Evolutionary conservation across 2,113 vertebrate genomes (phyloP), one percentile per base, ranked within the genome.

Genomic region (Empidonax alnorum): DNA sequence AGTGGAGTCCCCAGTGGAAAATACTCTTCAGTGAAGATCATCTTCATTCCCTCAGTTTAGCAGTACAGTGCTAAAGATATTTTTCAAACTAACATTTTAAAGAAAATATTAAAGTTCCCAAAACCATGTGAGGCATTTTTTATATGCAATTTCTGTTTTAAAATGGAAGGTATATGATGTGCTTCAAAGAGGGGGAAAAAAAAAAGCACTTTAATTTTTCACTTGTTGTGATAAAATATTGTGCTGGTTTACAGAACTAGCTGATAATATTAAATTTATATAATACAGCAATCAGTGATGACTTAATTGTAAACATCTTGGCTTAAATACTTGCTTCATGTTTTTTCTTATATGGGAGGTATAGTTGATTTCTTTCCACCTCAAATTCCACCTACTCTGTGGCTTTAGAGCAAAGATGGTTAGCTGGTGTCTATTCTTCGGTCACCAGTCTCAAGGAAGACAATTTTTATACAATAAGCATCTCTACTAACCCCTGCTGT

Each of bases 1-100:
- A 79, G 81, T 98, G 96, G 97, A 98, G 97, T 98, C 96, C 98
- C 98, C 95, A 97, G 96, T 94, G 90, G 97, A 97, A 98, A 98
- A 97, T 93, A 95, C 88, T 98, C 95, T 96, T 97, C 94, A 81
- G 78, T 89, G 84, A 93, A 94, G 56, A 96, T 95, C 91, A 87
- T 97, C 87, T 92, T 89, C 58, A 68, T 95, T 93, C 42, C 31
- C 65, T 92, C n/a, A 28, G 72, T 96, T 94, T 94, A 97, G 37
- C 50, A 58, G 86, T 95, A 96, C 83, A 91, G 95, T 90, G 84
- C 47, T 87, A 16, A 81, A 90, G 52, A 90, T 80, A 86, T 46
- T 97, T 97, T 97, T 91, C 87, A 95, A 96, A 90, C 31, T 10
- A 69, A 49, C 23, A 52, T 91, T 78, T 95, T 77, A 94, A 67